phyloP scores from a whole-genome alignment of 2,888 invertebrate species.

The Unio delphinus region DNA sequence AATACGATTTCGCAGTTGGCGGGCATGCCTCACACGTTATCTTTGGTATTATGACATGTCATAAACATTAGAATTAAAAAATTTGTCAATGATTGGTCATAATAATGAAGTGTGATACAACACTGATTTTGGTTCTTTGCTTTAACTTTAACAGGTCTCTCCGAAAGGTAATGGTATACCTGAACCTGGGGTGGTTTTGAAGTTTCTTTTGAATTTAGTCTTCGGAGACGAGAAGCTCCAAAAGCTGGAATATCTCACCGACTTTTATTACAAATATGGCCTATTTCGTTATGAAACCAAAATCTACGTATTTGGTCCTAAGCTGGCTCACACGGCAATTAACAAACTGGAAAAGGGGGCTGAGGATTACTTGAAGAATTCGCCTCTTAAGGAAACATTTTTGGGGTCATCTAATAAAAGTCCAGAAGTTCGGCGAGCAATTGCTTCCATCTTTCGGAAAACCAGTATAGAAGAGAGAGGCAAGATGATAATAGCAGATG shows the following conservation, averaged over 20 bases:
- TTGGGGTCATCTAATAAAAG: constrained; percentile 42
- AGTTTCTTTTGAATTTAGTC: constrained; percentile 16
- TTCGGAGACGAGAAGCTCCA: constrained; percentile 31
- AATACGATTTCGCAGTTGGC: too few relatives aligned
- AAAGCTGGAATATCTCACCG: constrained; percentile 43
- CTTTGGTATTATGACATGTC: too few relatives aligned
- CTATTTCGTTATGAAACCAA: constrained; percentile 40
- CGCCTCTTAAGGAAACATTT: constrained; percentile 48
- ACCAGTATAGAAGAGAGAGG: constrained; percentile 40
- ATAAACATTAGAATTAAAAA: too few relatives aligned
- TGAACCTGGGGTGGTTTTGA: constrained; percentile 19
- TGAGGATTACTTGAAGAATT: constrained; percentile 40
- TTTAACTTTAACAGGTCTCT: constrained; percentile 1
- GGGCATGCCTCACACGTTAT: too few relatives aligned
- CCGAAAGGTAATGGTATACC: constrained; percentile 13
- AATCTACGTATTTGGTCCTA: constrained; percentile 44
- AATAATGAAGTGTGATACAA: too few relatives aligned
- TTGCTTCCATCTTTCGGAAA: constrained; percentile 47
- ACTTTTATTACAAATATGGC: constrained; percentile 39
- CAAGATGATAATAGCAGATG: constrained; percentile 34
- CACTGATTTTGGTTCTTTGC: too few relatives aligned
- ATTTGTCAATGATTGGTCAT: too few relatives aligned
- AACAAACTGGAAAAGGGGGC: constrained; percentile 52
- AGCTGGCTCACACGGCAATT: constrained; percentile 41
- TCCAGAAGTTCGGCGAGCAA: constrained; percentile 45